phyloP scores from a whole-genome alignment of 2,888 invertebrate species.

The Neoscelio sp. region DNA sequence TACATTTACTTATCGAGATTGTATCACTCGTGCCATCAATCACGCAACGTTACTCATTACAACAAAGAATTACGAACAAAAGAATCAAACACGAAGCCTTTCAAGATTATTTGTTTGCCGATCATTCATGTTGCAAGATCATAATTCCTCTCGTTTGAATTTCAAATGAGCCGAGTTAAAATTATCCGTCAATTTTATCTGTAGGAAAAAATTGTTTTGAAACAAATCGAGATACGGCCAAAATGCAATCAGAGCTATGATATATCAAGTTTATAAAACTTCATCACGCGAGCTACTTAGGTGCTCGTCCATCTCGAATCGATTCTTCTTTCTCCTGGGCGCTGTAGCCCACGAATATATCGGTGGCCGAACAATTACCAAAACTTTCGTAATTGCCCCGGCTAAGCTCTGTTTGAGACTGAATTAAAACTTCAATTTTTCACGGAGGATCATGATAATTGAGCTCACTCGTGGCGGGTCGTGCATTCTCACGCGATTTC shows the following conservation, averaged over 20 bases:
- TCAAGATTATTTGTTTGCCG: background rate
- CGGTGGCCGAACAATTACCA: constrained; percentile 75
- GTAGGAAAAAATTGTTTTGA: constrained; percentile 13
- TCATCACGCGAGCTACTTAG: constrained; percentile 74
- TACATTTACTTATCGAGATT: constrained; percentile 28
- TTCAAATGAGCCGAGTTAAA: background rate
- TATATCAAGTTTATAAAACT: constrained; percentile 71
- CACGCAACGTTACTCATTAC: constrained; percentile 15
- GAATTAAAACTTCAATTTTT: constrained; percentile 81
- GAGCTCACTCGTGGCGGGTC: constrained; percentile 70
- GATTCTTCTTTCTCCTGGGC: constrained; percentile 59
- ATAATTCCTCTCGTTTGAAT: constrained; percentile 1
- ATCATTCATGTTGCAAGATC: constrained; percentile 9
- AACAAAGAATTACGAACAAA: constrained; percentile 17
- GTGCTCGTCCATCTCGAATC: constrained; percentile 54
- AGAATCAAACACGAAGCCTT: background rate
- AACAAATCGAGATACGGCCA: constrained; percentile 22
- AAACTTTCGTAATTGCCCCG: constrained; percentile 78
- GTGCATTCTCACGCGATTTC: constrained; percentile 71
- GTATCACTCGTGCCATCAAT: constrained; percentile 9
- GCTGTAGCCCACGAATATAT: constrained; percentile 61
- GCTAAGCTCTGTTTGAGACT: constrained; percentile 76
- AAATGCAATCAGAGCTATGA: constrained; percentile 68
- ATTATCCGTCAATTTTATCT: constrained; percentile 29
- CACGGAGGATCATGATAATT: constrained; percentile 71